Conservation (phyloP, 2,888 invertebrate genomes). For the Standfussiana lucernea region DNA sequence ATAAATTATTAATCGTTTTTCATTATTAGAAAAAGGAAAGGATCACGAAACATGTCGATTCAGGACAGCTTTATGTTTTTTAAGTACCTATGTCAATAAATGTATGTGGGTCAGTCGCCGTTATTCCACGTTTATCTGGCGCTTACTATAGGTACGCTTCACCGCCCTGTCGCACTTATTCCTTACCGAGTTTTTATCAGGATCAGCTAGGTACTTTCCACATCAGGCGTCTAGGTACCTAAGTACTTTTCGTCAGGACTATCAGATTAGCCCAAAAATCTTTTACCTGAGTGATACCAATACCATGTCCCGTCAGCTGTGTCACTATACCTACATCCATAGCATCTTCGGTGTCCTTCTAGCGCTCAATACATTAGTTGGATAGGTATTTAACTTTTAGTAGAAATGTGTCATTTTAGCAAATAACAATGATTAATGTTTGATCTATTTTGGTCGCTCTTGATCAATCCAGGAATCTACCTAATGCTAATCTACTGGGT, state of each 20-base stretch:
- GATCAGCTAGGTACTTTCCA: background rate
- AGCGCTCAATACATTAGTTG: background rate
- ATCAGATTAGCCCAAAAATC: background rate
- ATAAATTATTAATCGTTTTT: too few species aligned
- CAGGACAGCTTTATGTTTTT: too few species aligned
- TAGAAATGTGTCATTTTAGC: background rate
- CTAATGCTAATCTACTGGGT: too few species aligned
- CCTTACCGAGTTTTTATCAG: background rate
- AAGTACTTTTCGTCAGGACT: background rate
- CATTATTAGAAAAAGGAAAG: too few species aligned
- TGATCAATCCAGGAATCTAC: too few species aligned
- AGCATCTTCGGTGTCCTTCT: background rate
- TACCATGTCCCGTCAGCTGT: background rate
- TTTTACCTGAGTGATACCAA: background rate
- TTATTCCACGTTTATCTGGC: too few species aligned
- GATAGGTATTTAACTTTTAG: background rate
- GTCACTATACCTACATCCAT: background rate
- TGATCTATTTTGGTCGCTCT: too few species aligned
- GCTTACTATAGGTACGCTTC: too few species aligned
- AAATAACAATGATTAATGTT: background rate
- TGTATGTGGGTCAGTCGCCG: too few species aligned
- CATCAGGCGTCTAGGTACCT: background rate
- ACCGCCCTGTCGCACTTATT: background rate
- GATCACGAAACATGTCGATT: too few species aligned
- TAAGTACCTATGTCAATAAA: too few species aligned